Conservation (phyloP, 2,797 vertebrate genomes). For the Phrynocephalus guinanensis region DNA sequence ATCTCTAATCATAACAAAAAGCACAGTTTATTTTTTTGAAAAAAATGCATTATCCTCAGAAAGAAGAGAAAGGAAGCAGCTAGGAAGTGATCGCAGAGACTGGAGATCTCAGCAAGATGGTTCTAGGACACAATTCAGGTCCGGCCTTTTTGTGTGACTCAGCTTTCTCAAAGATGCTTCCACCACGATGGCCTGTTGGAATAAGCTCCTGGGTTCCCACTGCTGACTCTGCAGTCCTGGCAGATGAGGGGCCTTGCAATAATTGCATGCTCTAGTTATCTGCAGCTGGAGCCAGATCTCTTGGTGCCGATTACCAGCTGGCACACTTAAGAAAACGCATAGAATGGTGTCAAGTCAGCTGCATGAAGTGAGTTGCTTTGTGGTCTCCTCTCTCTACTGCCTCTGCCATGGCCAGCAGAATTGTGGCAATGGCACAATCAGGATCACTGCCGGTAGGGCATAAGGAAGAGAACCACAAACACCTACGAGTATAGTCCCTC, state of each 20-base stretch:
- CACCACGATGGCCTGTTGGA: neutral
- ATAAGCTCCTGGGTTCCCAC: neutral
- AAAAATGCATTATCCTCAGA: neutral
- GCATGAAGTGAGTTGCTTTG: neutral
- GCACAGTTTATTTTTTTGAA: neutral
- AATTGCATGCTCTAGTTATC: conserved; percentile 19
- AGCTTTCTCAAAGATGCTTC: neutral
- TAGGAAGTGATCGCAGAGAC: neutral
- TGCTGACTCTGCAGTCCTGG: conserved; percentile 2
- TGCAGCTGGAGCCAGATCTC: conserved; percentile 9
- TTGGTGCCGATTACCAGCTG: conserved; percentile 28
- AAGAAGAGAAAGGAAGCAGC: neutral
- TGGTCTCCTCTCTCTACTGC: neutral
- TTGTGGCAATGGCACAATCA: neutral
- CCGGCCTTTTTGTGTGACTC: neutral
- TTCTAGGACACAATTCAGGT: neutral
- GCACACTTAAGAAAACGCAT: conserved; percentile 11
- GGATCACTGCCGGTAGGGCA: neutral
- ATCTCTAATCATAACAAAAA: conserved; percentile 14
- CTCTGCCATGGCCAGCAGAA: conserved; percentile 8
- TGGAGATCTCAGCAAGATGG: neutral
- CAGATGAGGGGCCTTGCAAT: neutral
- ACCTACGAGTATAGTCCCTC: neutral
- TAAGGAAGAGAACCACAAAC: neutral
- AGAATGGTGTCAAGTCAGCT: conserved; percentile 19